Evolutionary conservation across 2,113 vertebrate genomes (phyloP), one percentile per base, ranked within the genome.

Genomic region (Pantherophis guttatus): DNA sequence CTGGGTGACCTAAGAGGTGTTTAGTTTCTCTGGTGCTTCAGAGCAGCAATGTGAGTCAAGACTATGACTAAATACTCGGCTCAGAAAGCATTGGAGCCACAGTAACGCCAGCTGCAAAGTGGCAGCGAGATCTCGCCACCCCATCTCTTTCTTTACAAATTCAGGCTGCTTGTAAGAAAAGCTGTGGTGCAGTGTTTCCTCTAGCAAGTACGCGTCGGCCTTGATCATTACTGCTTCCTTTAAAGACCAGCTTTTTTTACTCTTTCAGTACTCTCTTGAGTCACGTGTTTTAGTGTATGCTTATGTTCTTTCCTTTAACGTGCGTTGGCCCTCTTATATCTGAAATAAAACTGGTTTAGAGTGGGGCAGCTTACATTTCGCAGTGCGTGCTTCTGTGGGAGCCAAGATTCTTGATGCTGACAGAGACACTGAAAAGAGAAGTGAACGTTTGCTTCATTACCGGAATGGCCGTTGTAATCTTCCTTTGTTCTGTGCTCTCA

Each of bases 1-100:
- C 92, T 86, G 93, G 92, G 85, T 86, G 91, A 94, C 95, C 94
- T 12, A 81, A 95, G 95, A 81, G 58, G 93, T n/a, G 89, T 95
- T 44, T n/a, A 39, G 86, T 90, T 93, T 93, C 92, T 39, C 44
- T 87, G 75, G 75, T 62, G 88, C 75, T 24, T 48, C 75, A 65
- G 88, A 58, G 57, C n/a, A 58, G 75, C 55, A 81, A 9, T 90
- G 48, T 33, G 54, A 86, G 86, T 62, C 70, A 85, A 62, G 88
- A 11, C 70, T 52, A 52, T 62, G 75, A 52, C 92, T 90, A 65
- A 53, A 86, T 53, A 86, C 62, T 87, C 52, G 29, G 88, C 44
- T 62, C 21, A 3, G 29, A 90, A 53, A 44, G 75, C 53, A 86
- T 26, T 86, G 92, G 88, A 89, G 75, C 57, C 86, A 65, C 85